These are phyloP conservation scores for Salvator merianae DNA, from an alignment of 2,113 vertebrate genomes.

Conservation along the genomic window DNA sequence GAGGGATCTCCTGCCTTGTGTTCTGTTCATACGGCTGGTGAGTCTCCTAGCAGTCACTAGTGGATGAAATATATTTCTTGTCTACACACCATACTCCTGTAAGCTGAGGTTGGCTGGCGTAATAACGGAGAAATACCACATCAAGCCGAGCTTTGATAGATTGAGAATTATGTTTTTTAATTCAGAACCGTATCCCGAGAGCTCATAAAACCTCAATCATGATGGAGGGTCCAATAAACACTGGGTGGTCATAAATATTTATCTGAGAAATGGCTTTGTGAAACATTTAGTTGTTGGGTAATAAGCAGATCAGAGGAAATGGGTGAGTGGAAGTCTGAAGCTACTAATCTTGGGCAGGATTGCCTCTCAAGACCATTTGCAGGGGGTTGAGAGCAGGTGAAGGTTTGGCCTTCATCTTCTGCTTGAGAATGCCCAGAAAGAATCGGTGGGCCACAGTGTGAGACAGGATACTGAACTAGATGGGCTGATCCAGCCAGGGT, in stretches of 20 bases:
- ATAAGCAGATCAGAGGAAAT: slow-evolving; percentile 67
- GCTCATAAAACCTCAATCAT: slow-evolving; percentile 71
- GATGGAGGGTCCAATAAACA: slow-evolving; percentile 71
- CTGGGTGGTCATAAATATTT: slow-evolving; percentile 70
- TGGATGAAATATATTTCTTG: slow-evolving; percentile 16
- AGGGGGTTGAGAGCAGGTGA: too few species aligned
- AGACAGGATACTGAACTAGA: too few species aligned
- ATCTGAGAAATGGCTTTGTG: slow-evolving; percentile 70
- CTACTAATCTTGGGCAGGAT: slow-evolving; percentile 51
- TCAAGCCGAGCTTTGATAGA: slow-evolving; percentile 31
- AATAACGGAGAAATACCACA: slow-evolving; percentile 54
- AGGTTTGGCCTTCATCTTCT: too few species aligned
- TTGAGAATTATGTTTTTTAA: slow-evolving; percentile 70
- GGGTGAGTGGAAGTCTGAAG: slow-evolving; percentile 58
- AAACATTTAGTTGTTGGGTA: slow-evolving; percentile 68
- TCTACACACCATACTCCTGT: slow-evolving; percentile 34
- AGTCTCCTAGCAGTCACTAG: not conserved
- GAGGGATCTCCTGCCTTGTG: not conserved
- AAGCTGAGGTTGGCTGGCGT: slow-evolving; percentile 26
- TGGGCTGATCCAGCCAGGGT: too few species aligned
- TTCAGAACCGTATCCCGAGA: slow-evolving; percentile 61
- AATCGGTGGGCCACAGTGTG: too few species aligned
- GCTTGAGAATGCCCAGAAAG: too few species aligned
- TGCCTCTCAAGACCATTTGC: too few species aligned
- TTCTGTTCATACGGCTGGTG: slow-evolving; percentile 42